Evolutionary conservation across 2,888 invertebrate genomes (phyloP).

Genomic region (Caenorhabditis zanzibari): DNA sequence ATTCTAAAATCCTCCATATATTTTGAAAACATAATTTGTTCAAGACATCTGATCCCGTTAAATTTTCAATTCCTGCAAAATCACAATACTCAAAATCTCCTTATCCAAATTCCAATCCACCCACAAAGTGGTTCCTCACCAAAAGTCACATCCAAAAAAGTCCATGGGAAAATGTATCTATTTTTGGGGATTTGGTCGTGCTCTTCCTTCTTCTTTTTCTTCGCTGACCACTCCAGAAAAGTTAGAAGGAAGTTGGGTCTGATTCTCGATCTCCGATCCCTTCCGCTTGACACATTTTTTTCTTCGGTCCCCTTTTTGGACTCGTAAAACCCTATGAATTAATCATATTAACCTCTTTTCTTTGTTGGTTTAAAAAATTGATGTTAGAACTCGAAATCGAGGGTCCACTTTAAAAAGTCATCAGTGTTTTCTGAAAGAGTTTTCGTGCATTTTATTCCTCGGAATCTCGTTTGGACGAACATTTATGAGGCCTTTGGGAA

Average conservation of each 20-base stretch:
- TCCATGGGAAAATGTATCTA: slow-evolving; percentile 12
- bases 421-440: slow-evolving; percentile 34
- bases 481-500: slow-evolving; percentile 50
- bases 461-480: slow-evolving; percentile 11
- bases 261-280: slow-evolving; percentile 56
- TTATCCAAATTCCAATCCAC: not conserved
- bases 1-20: too few relatives aligned
- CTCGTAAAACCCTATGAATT: not conserved
- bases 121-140: not conserved
- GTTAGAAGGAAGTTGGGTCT: slow-evolving; percentile 14
- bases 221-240: slow-evolving; percentile 23
- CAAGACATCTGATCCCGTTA: too few relatives aligned
- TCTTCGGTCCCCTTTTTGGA: not conserved
- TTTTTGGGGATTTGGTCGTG: not conserved
- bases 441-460: not conserved
- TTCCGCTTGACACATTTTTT: slow-evolving; percentile 44
- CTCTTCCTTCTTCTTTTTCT: slow-evolving; percentile 23
- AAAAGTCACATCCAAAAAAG: not conserved
- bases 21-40: too few relatives aligned
- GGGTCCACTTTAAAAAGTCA: slow-evolving; percentile 21
- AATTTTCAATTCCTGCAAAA: too few relatives aligned
- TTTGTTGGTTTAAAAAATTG: not conserved
- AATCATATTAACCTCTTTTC: not conserved
- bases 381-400: not conserved
- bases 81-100: not conserved